Percentiles rank a stretch among this genome's conserved stretches.
These are phyloP conservation scores for Eupithecia vulgata DNA, from an alignment of 2,888 invertebrate genomes.

Conservation along the genomic window DNA sequence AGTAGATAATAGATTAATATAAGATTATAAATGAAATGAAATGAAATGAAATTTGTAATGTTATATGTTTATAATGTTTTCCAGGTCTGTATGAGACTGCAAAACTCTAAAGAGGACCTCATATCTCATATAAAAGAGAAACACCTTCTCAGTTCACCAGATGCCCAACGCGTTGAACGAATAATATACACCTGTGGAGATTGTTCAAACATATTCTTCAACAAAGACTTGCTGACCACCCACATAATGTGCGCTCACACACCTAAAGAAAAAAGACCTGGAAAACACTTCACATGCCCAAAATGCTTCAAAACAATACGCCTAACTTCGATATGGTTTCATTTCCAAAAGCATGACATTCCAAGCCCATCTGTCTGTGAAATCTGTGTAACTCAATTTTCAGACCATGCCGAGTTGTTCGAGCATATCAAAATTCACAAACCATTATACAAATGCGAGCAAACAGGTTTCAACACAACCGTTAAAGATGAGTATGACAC, in stretches of 20 bases:
- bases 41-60: too few relatives aligned
- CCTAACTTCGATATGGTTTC: slow-evolving; percentile 48
- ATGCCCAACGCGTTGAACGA: slow-evolving; percentile 54
- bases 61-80: too few relatives aligned
- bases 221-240: slow-evolving; percentile 52
- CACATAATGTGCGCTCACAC: slow-evolving; percentile 53
- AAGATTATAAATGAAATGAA: too few relatives aligned
- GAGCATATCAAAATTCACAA: slow-evolving; percentile 55
- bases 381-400: slow-evolving; percentile 54
- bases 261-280: not conserved
- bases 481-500: slow-evolving; percentile 43
- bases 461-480: slow-evolving; percentile 51
- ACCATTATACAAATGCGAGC: slow-evolving; percentile 50
- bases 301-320: slow-evolving; percentile 48
- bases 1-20: too few relatives aligned
- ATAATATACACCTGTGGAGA: slow-evolving; percentile 62
- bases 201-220: slow-evolving; percentile 64
- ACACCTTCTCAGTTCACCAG: slow-evolving; percentile 58
- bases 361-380: slow-evolving; percentile 56
- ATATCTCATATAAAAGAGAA: slow-evolving; percentile 54
- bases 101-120: slow-evolving; percentile 36
- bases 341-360: slow-evolving; percentile 54
- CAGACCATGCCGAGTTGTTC: slow-evolving; percentile 28
- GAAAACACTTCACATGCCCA: slow-evolving; percentile 49
- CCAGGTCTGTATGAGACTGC: slow-evolving; percentile 59